These are phyloP conservation scores for Gymnocypris eckloni DNA, from an alignment of 2,797 vertebrate genomes.

Conservation along the genomic window DNA sequence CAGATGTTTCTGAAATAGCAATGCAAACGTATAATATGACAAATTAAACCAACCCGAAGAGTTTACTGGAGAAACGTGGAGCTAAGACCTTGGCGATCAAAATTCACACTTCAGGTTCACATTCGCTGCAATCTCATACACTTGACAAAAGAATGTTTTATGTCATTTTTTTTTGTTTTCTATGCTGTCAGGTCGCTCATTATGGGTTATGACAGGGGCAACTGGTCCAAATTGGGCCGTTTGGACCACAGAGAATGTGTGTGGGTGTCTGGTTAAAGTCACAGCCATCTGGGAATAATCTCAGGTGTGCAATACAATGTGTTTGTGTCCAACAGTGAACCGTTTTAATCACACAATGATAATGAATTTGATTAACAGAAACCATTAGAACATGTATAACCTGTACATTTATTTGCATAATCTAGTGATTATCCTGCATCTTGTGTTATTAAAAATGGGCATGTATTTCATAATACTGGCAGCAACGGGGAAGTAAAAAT, in stretches of 20 bases:
- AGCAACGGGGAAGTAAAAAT: not conserved
- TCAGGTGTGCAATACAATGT: conserved; percentile 37
- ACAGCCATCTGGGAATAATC: conserved; percentile 57
- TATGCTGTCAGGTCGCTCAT: conserved; percentile 8
- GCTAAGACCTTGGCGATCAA: not conserved
- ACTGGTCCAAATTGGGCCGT: conserved; percentile 44
- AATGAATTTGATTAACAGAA: conserved; percentile 48
- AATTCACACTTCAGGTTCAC: not conserved
- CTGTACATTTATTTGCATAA: conserved; percentile 45
- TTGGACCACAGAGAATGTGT: conserved; percentile 39
- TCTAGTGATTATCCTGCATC: conserved; percentile 35
- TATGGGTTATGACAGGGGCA: conserved; percentile 48
- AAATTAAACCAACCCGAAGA: not conserved
- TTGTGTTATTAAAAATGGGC: conserved; percentile 28
- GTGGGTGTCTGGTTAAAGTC: conserved; percentile 56
- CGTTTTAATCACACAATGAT: conserved; percentile 43
- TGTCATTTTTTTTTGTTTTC: no score
- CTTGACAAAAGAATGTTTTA: not conserved
- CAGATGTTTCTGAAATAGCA: not conserved
- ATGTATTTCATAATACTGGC: conserved; percentile 4
- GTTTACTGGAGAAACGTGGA: not conserved
- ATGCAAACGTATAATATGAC: conserved; percentile 4
- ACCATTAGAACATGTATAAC: conserved; percentile 46
- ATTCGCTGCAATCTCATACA: conserved; percentile 9
- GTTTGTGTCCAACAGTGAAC: conserved; percentile 21